Conservation (phyloP, 1,140 invertebrate species). For the Drosophila navojoa region DNA sequence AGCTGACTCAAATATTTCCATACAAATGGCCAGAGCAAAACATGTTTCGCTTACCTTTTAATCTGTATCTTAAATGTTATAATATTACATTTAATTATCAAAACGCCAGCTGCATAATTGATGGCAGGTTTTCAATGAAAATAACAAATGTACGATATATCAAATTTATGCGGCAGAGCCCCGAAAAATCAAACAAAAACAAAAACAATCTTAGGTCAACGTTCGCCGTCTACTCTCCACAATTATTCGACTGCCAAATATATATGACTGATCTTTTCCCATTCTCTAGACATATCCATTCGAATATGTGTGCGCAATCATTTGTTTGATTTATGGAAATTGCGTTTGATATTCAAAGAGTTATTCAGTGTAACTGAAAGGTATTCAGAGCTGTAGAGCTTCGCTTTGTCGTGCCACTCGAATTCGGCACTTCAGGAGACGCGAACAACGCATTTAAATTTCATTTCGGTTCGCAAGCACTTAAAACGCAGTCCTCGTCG, state of each 20-base stretch:
- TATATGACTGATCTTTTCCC: slow-evolving; percentile 3
- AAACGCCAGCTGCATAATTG: slow-evolving; percentile 19
- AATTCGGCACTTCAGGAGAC: slow-evolving; percentile 49
- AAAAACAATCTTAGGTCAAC: slow-evolving; percentile 18
- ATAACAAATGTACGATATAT: slow-evolving; percentile 2
- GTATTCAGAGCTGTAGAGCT: slow-evolving; percentile 3
- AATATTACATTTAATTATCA: slow-evolving; percentile 28
- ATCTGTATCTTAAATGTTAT: slow-evolving; percentile 26
- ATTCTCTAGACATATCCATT: not conserved
- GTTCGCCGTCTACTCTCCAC: slow-evolving; percentile 5
- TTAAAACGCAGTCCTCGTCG: slow-evolving; percentile 46
- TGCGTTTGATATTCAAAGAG: slow-evolving; percentile 50
- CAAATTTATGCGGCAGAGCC: slow-evolving; percentile 17
- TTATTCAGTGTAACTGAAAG: slow-evolving; percentile 4
- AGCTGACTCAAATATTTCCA: slow-evolving; percentile 32
- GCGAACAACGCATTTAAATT: slow-evolving; percentile 71
- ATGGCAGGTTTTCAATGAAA: slow-evolving; percentile 5
- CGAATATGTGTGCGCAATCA: slow-evolving; percentile 10
- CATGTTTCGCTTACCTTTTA: slow-evolving; percentile 13
- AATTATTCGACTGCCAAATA: slow-evolving; percentile 21
- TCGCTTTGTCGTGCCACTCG: slow-evolving; percentile 42
- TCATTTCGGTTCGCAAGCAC: slow-evolving; percentile 68
- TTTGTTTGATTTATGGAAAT: slow-evolving; percentile 73
- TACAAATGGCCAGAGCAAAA: slow-evolving; percentile 29
- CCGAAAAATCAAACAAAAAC: not conserved